phyloP scores from a whole-genome alignment of 2,797 vertebrate genomes.

The Chiloscyllium punctatum region DNA sequence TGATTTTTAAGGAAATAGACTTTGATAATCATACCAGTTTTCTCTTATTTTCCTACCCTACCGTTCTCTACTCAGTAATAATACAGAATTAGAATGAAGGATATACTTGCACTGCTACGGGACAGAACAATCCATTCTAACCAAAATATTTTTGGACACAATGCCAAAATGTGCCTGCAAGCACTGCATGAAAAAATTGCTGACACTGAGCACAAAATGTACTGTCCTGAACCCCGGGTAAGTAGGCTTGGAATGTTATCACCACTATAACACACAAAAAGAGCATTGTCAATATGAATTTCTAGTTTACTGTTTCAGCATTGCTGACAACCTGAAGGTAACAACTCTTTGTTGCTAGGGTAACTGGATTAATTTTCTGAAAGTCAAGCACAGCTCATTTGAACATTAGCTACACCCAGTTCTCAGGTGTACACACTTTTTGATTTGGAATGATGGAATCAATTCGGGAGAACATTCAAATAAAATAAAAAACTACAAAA shows the following conservation, averaged over 20 bases:
- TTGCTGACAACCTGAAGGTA: background rate
- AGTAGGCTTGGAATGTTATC: conserved; percentile 18
- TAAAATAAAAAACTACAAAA: background rate
- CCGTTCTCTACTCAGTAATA: background rate
- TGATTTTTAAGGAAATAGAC: background rate
- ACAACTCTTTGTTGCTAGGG: background rate
- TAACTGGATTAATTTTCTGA: background rate
- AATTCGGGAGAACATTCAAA: background rate
- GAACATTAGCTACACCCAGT: background rate
- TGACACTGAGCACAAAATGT: background rate
- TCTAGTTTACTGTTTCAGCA: background rate
- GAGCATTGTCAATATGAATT: background rate
- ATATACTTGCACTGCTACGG: background rate
- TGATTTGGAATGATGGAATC: background rate
- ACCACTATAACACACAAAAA: background rate
- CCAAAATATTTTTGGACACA: background rate
- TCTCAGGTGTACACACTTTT: background rate
- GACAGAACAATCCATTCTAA: conserved; percentile 11
- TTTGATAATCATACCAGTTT: background rate
- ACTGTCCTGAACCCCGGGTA: background rate
- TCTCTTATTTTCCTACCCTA: background rate
- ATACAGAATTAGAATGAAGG: background rate
- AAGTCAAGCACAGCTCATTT: background rate
- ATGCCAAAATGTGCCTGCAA: background rate
- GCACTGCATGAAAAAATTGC: background rate